Evolutionary conservation across 2,888 invertebrate species (phyloP), one percentile per base, ranked within the genome.

Genomic region (Caenorhabditis sinica): DNA sequence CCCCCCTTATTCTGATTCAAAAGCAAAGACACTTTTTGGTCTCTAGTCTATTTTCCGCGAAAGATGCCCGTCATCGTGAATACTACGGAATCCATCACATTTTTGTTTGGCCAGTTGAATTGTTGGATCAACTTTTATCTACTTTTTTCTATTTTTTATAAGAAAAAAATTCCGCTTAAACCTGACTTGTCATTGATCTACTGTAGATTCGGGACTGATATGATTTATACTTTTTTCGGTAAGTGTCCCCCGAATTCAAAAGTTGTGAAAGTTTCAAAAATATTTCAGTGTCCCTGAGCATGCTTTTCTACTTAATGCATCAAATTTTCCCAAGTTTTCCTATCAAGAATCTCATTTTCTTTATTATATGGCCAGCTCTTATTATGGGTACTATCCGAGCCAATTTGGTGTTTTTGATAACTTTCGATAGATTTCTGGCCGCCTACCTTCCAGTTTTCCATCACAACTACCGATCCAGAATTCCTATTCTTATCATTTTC

Each of bases 61-160:
- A 49, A 49, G 8, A 49, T 49, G 49, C 20, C 49, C 15, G 20
- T 56, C 2, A 56, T 56, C 28, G 56, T 56, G 25, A 28, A 49
- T 49, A 20, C 49, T 49, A 49, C 28, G 28, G 56, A 15, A 15
- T 28, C 56, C 28, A 25, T 56, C 2, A 28, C 56, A 11, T 56
- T 56, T 56, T 20, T 56, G 5, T 56, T 28, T 13, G 56, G 25
- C 1, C 56, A 56, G 5, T 28, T 28, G 5, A 28, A 25, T 56
- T 56, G 56, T 56, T 56, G 25, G 15, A 4, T 56, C 25, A 68
- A 68, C 53, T 53, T 68, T 23, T 68, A 51, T n/a, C 25, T 68
- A 13, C 51, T 68, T 33, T 68, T 20, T 8, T 28, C 49, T n/a
- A 30, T 51, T 23, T 68, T 68, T 49, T 68, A 11, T 9, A 28